A percentile compares a stretch with the other conserved stretches of the same genome.
Conservation (phyloP, 2,797 vertebrate species). For the Tolypeutes matacus region DNA sequence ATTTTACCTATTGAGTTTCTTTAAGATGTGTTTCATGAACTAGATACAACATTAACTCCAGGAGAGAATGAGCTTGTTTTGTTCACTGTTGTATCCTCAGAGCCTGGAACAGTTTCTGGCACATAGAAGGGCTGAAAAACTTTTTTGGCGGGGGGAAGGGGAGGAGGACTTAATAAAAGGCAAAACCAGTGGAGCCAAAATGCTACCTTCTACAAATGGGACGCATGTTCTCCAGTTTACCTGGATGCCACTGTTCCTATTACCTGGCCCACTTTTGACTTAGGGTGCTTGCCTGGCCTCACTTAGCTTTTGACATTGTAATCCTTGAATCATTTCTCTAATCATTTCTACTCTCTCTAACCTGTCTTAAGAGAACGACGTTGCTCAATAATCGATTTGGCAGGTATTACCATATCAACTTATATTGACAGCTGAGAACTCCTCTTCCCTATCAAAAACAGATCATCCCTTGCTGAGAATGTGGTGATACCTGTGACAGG, state of each 20-base stretch:
- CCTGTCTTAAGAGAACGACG: background rate
- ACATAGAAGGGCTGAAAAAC: background rate
- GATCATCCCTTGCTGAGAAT: background rate
- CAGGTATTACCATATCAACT: background rate
- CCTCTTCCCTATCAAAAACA: background rate
- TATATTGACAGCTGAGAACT: background rate
- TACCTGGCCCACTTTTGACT: background rate
- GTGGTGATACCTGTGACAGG: background rate
- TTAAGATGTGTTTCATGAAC: background rate
- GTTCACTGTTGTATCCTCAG: background rate
- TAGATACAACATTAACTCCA: background rate
- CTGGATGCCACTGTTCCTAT: background rate
- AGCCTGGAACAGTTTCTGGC: background rate
- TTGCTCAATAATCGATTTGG: constrained; percentile 10
- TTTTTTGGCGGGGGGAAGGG: background rate
- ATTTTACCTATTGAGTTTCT: background rate
- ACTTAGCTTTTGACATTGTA: constrained; percentile 42
- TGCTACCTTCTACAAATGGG: background rate
- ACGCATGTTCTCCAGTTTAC: background rate
- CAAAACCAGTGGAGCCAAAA: background rate
- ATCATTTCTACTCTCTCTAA: background rate
- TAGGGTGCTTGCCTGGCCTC: background rate
- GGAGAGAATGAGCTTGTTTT: constrained; percentile 26
- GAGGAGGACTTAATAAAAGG: background rate
- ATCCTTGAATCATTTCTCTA: background rate